These are phyloP conservation scores for Trichomalopsis sarcophagae DNA, from an alignment of 1,140 invertebrate species.

Conservation along the genomic window DNA sequence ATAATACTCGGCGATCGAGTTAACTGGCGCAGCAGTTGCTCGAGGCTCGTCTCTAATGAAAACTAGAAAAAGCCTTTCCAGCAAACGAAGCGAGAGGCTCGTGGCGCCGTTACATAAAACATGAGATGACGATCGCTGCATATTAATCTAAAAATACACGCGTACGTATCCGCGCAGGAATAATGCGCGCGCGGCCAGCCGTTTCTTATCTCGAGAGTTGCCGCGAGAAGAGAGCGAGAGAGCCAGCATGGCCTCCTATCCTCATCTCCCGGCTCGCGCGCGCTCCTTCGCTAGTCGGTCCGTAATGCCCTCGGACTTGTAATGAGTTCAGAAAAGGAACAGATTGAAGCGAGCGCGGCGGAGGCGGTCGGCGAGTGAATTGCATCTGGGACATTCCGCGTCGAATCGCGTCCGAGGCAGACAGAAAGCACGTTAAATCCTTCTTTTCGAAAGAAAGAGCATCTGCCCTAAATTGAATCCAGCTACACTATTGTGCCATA, in stretches of 20 bases:
- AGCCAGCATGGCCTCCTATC: background rate
- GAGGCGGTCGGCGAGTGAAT: too few relatives aligned
- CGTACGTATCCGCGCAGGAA: background rate
- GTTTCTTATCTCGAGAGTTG: constrained; percentile 13
- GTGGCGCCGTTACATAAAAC: constrained; percentile 29
- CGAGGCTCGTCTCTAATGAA: background rate
- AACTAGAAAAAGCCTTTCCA: background rate
- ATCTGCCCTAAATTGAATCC: too few relatives aligned
- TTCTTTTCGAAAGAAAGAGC: too few relatives aligned
- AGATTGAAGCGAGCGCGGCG: too few relatives aligned
- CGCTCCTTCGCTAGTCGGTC: too few relatives aligned
- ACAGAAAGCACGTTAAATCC: too few relatives aligned
- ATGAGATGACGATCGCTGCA: constrained; percentile 14
- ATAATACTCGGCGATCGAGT: background rate
- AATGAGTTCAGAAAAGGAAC: too few relatives aligned
- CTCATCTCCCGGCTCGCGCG: background rate
- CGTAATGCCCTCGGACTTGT: too few relatives aligned
- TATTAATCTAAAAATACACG: constrained; percentile 27
- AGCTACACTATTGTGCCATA: too few relatives aligned
- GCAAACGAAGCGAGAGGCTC: background rate
- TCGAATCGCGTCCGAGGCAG: too few relatives aligned
- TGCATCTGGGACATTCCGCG: too few relatives aligned
- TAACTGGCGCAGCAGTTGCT: background rate
- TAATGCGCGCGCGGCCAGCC: background rate
- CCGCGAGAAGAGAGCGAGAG: background rate